Evolutionary conservation across 2,113 vertebrate genomes (phyloP).

Genomic region (Hymenochirus boettgeri): DNA sequence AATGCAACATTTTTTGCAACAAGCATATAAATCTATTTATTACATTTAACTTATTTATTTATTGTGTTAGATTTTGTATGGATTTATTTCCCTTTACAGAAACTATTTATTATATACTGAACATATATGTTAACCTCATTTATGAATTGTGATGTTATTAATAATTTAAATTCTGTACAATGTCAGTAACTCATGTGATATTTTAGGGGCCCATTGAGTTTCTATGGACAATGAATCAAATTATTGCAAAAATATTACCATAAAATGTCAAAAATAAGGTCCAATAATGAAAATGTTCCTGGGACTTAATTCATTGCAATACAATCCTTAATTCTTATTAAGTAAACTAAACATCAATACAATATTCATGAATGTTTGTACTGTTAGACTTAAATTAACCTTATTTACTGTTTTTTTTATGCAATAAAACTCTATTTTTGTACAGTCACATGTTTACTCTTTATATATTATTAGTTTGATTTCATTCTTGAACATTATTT

Average conservation of each 20-base stretch:
- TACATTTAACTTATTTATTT: conserved; percentile 63
- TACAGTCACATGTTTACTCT: conserved; percentile 56
- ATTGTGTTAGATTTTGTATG: conserved; percentile 34
- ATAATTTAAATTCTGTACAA: conserved; percentile 13
- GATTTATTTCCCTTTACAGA: conserved; percentile 17
- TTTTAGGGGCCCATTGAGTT: background rate
- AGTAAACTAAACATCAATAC: background rate
- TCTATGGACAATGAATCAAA: background rate
- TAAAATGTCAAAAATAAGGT: background rate
- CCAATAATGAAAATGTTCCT: background rate
- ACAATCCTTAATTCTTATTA: background rate
- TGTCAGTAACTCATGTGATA: background rate
- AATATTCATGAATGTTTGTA: conserved; percentile 22
- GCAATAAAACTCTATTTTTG: conserved; percentile 66
- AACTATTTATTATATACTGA: conserved; percentile 34
- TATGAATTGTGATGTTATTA: conserved; percentile 16
- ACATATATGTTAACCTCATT: conserved; percentile 17
- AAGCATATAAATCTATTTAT: conserved; percentile 52
- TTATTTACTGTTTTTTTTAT: conserved; percentile 48
- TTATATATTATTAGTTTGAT: no score
- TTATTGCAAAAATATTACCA: background rate
- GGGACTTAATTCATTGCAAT: background rate
- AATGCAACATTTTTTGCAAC: background rate
- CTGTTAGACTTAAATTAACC: conserved; percentile 45
- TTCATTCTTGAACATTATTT: no score